Evolutionary conservation across 2,113 vertebrate genomes (phyloP).

Genomic region (Eublepharis macularius): DNA sequence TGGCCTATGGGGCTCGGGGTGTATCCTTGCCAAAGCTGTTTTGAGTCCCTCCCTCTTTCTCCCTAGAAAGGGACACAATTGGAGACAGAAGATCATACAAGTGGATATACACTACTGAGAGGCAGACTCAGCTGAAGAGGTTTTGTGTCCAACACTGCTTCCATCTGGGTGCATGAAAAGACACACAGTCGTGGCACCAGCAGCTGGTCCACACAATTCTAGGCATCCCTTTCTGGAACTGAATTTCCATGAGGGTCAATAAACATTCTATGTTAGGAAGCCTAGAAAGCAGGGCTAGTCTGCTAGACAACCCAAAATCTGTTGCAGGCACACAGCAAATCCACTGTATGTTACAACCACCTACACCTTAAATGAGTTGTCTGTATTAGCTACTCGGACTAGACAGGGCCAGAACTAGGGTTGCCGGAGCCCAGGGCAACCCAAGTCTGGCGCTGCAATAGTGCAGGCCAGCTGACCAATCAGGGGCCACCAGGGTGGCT

Average conservation of each 20-base stretch:
- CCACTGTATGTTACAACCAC: too few species aligned
- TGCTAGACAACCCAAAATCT: neutral
- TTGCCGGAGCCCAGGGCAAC: too few species aligned
- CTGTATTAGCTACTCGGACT: too few species aligned
- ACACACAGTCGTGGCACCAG: too few species aligned
- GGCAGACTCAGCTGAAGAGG: neutral
- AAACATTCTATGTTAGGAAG: neutral
- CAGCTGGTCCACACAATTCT: neutral
- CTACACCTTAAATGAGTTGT: too few species aligned
- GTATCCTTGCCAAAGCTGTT: neutral
- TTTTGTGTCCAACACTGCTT: too few species aligned
- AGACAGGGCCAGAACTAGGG: too few species aligned
- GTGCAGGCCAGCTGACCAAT: too few species aligned
- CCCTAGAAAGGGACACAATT: neutral
- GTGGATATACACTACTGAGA: neutral
- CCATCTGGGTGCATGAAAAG: too few species aligned
- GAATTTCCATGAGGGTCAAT: neutral
- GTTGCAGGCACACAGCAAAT: neutral
- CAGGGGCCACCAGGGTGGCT: too few species aligned
- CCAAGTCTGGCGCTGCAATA: too few species aligned
- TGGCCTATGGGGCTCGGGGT: neutral
- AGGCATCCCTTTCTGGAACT: neutral
- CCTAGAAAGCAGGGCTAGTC: neutral
- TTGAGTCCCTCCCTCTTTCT: neutral
- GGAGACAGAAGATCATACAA: too few species aligned